phyloP scores from a whole-genome alignment of 92 coral and sea anemone species.

The Palythoa grandis region DNA sequence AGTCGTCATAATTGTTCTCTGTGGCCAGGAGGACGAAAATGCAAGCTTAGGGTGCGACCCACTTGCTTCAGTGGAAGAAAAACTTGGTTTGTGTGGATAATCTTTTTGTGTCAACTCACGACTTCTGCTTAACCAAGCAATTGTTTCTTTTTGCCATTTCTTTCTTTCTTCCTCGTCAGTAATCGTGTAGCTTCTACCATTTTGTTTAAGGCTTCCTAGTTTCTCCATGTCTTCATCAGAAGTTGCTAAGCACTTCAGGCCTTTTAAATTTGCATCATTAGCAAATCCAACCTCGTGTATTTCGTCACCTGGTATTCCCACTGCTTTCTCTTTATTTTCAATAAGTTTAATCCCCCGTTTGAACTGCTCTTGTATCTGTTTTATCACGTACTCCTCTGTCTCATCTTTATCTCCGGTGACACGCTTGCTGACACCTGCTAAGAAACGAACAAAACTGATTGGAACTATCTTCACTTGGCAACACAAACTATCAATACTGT shows the following conservation, averaged over 20 bases:
- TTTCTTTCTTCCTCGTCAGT: not conserved
- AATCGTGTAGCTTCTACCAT: not conserved
- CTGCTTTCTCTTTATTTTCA: not conserved
- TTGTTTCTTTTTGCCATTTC: slow-evolving; percentile 21
- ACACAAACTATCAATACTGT: not conserved
- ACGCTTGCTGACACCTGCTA: slow-evolving; percentile 6
- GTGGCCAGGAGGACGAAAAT: slow-evolving; percentile 28
- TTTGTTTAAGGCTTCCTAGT: not conserved
- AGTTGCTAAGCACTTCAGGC: not conserved
- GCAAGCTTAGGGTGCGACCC: slow-evolving; percentile 22
- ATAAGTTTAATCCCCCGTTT: not conserved
- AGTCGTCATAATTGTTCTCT: not conserved
- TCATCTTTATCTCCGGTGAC: slow-evolving; percentile 4
- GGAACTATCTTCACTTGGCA: not conserved
- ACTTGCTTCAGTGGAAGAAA: not conserved
- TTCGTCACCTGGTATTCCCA: not conserved
- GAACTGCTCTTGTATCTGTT: slow-evolving; percentile 38
- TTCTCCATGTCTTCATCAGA: slow-evolving; percentile 5
- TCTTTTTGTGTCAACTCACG: not conserved
- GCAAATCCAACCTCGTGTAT: not conserved
- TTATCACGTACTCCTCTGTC: slow-evolving; percentile 13
- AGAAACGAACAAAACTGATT: not conserved
- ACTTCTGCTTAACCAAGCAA: slow-evolving; percentile 17
- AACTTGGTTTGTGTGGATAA: not conserved
- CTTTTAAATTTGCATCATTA: not conserved